A percentile compares a stretch with the other conserved stretches of the same genome.
phyloP scores from a whole-genome alignment of 2,888 invertebrate genomes.

The Drosophila stalkeri region DNA sequence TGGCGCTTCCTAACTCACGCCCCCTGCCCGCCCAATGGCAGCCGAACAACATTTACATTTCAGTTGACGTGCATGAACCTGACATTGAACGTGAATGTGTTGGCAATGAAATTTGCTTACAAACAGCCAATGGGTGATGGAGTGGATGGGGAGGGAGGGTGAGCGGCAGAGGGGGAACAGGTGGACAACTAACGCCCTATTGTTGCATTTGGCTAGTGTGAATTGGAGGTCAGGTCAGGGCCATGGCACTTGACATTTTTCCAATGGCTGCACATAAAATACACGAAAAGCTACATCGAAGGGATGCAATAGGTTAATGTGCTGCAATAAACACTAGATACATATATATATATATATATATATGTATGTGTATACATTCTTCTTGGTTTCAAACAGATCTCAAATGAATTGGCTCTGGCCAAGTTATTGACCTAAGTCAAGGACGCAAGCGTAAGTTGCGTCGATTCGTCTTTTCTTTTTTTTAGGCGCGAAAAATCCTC shows the following conservation, averaged over 20 bases:
- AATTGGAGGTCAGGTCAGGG: slow-evolving; percentile 82
- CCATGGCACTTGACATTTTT: slow-evolving; percentile 79
- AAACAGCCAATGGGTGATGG: slow-evolving; percentile 30
- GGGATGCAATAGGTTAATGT: slow-evolving; percentile 40
- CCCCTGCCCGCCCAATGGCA: not conserved
- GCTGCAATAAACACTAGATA: slow-evolving; percentile 6
- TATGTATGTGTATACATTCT: not conserved
- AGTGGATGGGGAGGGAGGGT: slow-evolving; percentile 8
- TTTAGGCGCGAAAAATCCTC: slow-evolving; percentile 49
- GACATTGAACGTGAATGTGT: slow-evolving; percentile 77
- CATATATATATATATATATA: not conserved
- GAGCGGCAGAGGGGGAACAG: not conserved
- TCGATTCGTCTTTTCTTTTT: slow-evolving; percentile 15
- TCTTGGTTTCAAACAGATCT: slow-evolving; percentile 2
- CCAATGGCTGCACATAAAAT: slow-evolving; percentile 32
- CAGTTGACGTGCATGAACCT: slow-evolving; percentile 69
- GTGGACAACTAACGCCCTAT: not conserved
- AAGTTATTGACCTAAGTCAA: slow-evolving; percentile 84
- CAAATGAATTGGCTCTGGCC: slow-evolving; percentile 4
- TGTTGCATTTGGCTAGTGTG: slow-evolving; percentile 27
- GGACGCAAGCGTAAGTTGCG: slow-evolving; percentile 61
- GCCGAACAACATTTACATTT: slow-evolving; percentile 53
- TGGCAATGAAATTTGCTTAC: slow-evolving; percentile 73
- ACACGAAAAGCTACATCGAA: not conserved
- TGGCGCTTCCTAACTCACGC: not conserved